These are phyloP conservation scores for Orestias chungarensis DNA, from an alignment of 2,797 vertebrate genomes.

Conservation along the genomic window DNA sequence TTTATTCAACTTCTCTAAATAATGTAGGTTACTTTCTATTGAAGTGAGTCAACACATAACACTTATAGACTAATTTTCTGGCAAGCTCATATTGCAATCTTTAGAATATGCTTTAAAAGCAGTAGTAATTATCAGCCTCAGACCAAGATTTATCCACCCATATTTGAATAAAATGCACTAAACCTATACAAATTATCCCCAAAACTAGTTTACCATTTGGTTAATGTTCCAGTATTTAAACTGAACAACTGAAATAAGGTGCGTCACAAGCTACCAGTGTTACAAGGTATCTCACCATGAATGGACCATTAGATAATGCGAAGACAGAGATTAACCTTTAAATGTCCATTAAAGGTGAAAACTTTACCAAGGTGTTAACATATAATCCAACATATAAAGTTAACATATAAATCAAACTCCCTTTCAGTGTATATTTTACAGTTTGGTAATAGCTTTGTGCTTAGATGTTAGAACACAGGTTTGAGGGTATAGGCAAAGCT, in stretches of 20 bases:
- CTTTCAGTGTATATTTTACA: constrained; percentile 53
- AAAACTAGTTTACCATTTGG: neutral
- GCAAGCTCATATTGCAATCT: no score
- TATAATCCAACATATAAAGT: constrained; percentile 34
- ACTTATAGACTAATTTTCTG: no score
- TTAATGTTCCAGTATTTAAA: neutral
- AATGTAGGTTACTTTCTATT: neutral
- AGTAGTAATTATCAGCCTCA: neutral
- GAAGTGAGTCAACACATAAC: neutral
- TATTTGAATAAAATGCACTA: no score
- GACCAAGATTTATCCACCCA: no score
- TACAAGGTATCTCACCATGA: neutral
- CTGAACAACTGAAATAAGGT: neutral
- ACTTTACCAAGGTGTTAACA: constrained; percentile 67
- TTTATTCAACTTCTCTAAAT: neutral
- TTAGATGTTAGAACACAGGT: constrained; percentile 20
- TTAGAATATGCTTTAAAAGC: no score
- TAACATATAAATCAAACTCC: constrained; percentile 50
- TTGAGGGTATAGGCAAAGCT: constrained; percentile 7
- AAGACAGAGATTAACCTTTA: constrained; percentile 8
- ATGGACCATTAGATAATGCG: neutral
- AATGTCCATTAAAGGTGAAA: constrained; percentile 43
- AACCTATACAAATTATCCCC: neutral
- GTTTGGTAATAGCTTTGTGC: constrained; percentile 18
- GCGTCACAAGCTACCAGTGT: no score